Evolutionary conservation across 2,888 invertebrate genomes (phyloP).

Genomic region (Vanessa cardui): DNA sequence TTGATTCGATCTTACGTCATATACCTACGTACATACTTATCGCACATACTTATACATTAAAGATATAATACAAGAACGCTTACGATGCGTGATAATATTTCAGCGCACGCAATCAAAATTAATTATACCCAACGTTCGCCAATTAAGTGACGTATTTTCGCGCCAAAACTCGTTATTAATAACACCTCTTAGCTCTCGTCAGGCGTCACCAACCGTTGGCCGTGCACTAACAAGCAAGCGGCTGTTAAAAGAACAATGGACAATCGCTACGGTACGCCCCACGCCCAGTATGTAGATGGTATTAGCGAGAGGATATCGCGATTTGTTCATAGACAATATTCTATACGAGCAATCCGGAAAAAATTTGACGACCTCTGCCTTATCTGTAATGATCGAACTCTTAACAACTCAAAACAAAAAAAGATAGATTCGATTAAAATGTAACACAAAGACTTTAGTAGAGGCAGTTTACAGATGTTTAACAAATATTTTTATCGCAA

Average conservation of each 20-base stretch:
- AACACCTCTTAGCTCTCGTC: conserved; percentile 58
- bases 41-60: neutral
- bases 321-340: neutral
- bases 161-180: conserved; percentile 66
- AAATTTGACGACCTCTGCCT: neutral
- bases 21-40: neutral
- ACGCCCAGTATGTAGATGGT: conserved; percentile 45
- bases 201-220: conserved; percentile 51
- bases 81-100: conserved; percentile 24
- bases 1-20: neutral
- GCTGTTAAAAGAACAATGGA: conserved; percentile 81
- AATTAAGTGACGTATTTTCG: conserved; percentile 60
- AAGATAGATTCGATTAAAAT: neutral
- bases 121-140: conserved; percentile 48
- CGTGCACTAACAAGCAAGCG: conserved; percentile 71
- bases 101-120: conserved; percentile 37
- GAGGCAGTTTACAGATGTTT: neutral
- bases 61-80: conserved; percentile 1
- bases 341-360: neutral
- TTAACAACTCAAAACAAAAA: neutral
- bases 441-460: neutral
- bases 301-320: conserved; percentile 37
- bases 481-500: neutral
- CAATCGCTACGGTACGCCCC: conserved; percentile 61
- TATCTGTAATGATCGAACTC: neutral